Evolutionary conservation across 1,140 invertebrate species (phyloP).

Genomic region (Acromyrmex heyeri): DNA sequence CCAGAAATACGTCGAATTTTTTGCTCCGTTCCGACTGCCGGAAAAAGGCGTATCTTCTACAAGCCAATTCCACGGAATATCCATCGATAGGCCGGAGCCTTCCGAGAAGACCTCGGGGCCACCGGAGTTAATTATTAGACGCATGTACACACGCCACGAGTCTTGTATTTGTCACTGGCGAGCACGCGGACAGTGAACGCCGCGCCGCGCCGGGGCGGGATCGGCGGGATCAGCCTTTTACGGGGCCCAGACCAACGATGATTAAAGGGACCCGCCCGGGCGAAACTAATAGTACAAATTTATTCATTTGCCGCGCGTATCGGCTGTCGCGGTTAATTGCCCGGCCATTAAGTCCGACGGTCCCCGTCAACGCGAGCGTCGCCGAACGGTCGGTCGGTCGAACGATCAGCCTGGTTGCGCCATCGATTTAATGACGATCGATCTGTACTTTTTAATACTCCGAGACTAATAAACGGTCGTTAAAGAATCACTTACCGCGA

Average conservation of each 20-base stretch:
- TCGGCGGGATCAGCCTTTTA: slow-evolving; percentile 17
- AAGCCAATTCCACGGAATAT: slow-evolving; percentile 74
- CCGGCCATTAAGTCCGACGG: slow-evolving; percentile 63
- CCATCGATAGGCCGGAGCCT: slow-evolving; percentile 71
- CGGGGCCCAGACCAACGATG: slow-evolving; percentile 38
- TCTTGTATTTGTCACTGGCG: slow-evolving; percentile 80
- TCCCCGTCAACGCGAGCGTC: slow-evolving; percentile 30
- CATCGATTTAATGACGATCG: slow-evolving; percentile 60
- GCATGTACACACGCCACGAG: slow-evolving; percentile 64
- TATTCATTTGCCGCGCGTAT: slow-evolving; percentile 75
- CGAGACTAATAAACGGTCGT: slow-evolving; percentile 58
- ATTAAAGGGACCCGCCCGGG: slow-evolving; percentile 75
- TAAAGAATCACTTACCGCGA: slow-evolving; percentile 53
- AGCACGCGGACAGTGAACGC: slow-evolving; percentile 5
- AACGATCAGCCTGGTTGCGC: slow-evolving; percentile 26
- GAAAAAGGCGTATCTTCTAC: slow-evolving; percentile 60
- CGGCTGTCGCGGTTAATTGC: slow-evolving; percentile 70
- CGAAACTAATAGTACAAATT: slow-evolving; percentile 77
- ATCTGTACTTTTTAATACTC: slow-evolving; percentile 54
- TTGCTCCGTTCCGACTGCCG: slow-evolving; percentile 53
- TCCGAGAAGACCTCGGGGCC: slow-evolving; percentile 72
- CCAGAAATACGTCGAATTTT: slow-evolving; percentile 59
- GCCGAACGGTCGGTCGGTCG: neutral
- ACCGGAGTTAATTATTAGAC: slow-evolving; percentile 78
- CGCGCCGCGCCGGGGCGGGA: slow-evolving; percentile 60